Percentiles rank a stretch among this genome's conserved stretches.
Evolutionary conservation across 2,888 invertebrate species (phyloP).

Genomic region (Andrena bicolor): DNA sequence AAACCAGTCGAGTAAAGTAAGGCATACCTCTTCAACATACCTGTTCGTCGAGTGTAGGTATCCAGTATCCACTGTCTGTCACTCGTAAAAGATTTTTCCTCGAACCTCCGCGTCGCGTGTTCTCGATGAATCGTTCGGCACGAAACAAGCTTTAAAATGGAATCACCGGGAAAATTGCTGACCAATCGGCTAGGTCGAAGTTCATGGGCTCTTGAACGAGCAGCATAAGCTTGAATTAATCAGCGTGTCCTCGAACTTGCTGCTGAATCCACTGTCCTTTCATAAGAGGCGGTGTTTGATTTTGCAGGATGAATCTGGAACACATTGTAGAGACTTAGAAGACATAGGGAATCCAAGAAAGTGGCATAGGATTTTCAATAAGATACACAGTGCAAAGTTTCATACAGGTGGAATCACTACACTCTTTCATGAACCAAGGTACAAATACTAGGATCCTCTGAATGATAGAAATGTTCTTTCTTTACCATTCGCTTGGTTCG

Average conservation of each 20-base stretch:
- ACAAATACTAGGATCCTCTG: too few relatives aligned
- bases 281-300: too few relatives aligned
- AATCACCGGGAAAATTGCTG: slow-evolving; percentile 59
- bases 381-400: too few relatives aligned
- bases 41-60: too few relatives aligned
- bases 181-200: slow-evolving; percentile 60
- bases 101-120: slow-evolving; percentile 15
- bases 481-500: too few relatives aligned
- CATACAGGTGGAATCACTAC: too few relatives aligned
- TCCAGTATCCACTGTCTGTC: slow-evolving; percentile 56
- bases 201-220: slow-evolving; percentile 56
- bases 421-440: too few relatives aligned
- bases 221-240: slow-evolving; percentile 30
- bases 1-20: slow-evolving; percentile 65
- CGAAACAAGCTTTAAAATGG: slow-evolving; percentile 62
- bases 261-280: neutral
- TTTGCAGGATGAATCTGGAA: too few relatives aligned
- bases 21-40: slow-evolving; percentile 39
- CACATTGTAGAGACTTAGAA: neutral
- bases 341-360: neutral
- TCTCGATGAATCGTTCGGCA: slow-evolving; percentile 62
- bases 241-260: slow-evolving; percentile 4
- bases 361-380: neutral
- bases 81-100: slow-evolving; percentile 71
- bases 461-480: too few relatives aligned